phyloP scores from a whole-genome alignment of 2,113 vertebrate genomes.

The Eulacestoma nigropectus region DNA sequence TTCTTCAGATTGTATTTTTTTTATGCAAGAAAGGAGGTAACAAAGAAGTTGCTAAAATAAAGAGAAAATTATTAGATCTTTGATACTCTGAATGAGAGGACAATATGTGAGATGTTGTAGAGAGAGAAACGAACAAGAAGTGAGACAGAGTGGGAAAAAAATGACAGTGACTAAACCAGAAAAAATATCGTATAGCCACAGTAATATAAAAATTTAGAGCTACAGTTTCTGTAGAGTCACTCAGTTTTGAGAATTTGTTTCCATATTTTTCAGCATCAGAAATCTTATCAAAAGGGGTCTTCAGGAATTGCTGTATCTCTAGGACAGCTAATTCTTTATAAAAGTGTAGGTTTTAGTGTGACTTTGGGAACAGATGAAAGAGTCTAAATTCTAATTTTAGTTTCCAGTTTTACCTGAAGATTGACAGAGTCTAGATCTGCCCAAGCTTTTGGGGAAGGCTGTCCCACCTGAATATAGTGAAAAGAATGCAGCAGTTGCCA shows the following conservation, averaged over 20 bases:
- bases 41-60: not conserved
- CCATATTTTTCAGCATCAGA: not conserved
- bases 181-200: not conserved
- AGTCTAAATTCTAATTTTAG: not conserved
- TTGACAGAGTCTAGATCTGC: not conserved
- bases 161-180: not conserved
- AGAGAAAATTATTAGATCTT: not conserved
- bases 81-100: not conserved
- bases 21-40: not conserved
- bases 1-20: not conserved
- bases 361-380: not conserved
- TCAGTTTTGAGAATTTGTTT: not conserved
- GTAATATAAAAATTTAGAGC: not conserved
- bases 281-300: not conserved
- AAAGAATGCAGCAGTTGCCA: not conserved
- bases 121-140: not conserved
- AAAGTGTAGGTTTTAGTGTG: not conserved
- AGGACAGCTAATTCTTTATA: not conserved
- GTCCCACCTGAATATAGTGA: not conserved
- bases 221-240: not conserved
- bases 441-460: not conserved
- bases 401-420: not conserved
- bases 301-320: not conserved
- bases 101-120: not conserved
- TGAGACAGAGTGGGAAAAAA: not conserved